phyloP scores from a whole-genome alignment of 92 coral and sea anemone species.

The Pocillopora meandrina region DNA sequence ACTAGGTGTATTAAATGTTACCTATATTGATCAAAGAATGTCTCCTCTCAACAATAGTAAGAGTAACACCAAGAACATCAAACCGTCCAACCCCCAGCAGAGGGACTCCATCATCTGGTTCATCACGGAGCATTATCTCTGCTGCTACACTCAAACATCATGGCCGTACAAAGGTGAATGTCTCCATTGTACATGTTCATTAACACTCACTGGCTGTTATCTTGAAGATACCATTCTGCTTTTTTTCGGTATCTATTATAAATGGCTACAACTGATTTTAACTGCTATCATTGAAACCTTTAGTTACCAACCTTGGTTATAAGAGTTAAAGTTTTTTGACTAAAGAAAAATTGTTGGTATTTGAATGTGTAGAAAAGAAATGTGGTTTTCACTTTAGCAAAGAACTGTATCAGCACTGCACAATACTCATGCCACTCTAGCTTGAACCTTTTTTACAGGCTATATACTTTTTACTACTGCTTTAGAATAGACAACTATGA shows the following conservation, averaged over 20 bases:
- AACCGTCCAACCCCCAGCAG: conserved; percentile 63
- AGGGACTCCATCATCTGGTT: conserved; percentile 46
- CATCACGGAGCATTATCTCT: conserved; percentile 88
- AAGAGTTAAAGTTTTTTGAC: no score
- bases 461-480: no score
- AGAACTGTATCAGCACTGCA: no score
- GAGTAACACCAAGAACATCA: conserved; percentile 61
- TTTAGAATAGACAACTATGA: background rate
- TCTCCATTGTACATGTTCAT: background rate
- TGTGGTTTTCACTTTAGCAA: no score
- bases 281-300: no score
- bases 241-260: background rate
- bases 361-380: background rate
- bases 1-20: background rate
- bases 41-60: conserved; percentile 22
- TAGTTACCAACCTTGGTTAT: no score
- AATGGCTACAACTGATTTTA: background rate
- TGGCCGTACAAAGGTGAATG: conserved; percentile 88
- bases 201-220: no score
- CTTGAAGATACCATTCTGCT: no score
- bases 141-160: conserved; percentile 99
- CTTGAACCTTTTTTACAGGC: no score
- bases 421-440: no score
- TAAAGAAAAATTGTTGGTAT: no score
- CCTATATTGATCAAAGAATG: background rate